Evolutionary conservation across 2,888 invertebrate species (phyloP).

Genomic region (Digitonthophagus gazella): DNA sequence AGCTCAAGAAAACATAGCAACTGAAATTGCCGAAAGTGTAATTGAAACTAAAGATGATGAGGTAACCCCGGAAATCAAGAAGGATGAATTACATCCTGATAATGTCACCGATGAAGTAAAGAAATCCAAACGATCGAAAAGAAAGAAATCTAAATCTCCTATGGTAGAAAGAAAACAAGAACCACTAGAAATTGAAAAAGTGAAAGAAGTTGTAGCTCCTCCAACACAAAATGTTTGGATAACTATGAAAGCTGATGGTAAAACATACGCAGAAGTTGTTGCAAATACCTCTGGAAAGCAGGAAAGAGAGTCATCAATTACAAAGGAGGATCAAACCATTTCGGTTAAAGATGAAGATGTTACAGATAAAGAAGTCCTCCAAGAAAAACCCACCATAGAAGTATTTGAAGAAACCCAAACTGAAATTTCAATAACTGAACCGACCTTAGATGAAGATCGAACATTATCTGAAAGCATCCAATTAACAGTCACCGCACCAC

Average conservation of each 20-base stretch:
- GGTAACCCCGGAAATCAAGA: not conserved
- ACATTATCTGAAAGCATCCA: not conserved
- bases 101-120: slow-evolving; percentile 25
- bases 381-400: not conserved
- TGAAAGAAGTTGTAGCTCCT: slow-evolving; percentile 19
- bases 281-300: slow-evolving; percentile 15
- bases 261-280: slow-evolving; percentile 67
- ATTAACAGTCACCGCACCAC: slow-evolving; percentile 42
- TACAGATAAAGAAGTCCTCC: not conserved
- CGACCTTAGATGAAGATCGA: not conserved
- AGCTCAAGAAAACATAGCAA: slow-evolving; percentile 20
- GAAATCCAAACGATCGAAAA: slow-evolving; percentile 29
- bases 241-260: slow-evolving; percentile 55
- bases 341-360: not conserved
- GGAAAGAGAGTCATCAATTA: slow-evolving; percentile 20
- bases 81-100: not conserved
- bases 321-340: slow-evolving; percentile 12
- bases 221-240: slow-evolving; percentile 53
- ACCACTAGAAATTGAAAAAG: slow-evolving; percentile 16
- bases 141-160: slow-evolving; percentile 35
- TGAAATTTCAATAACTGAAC: not conserved
- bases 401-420: not conserved
- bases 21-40: slow-evolving; percentile 24
- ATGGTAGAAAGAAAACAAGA: slow-evolving; percentile 29
- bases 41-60: slow-evolving; percentile 22